Evolutionary conservation across 2,888 invertebrate genomes (phyloP).

Genomic region (Julus scandinavius): DNA sequence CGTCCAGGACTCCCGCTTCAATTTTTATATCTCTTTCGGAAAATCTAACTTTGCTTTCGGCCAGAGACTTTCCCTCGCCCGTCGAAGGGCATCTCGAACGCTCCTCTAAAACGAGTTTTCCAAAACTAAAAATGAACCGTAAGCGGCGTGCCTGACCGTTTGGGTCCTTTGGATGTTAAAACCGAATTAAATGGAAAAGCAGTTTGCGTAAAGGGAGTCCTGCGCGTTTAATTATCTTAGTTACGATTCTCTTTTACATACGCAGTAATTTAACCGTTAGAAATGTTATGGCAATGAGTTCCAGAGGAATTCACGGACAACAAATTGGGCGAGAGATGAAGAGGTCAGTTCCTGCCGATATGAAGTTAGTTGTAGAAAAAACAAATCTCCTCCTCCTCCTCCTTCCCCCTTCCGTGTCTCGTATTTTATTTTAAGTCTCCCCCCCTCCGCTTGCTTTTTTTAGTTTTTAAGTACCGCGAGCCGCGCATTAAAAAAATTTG

Average conservation of each 20-base stretch:
- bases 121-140: too few species aligned
- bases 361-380: constrained; percentile 52
- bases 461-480: background rate
- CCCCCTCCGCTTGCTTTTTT: background rate
- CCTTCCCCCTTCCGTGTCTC: too few species aligned
- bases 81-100: too few species aligned
- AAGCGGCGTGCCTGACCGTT: too few species aligned
- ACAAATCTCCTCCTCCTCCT: too few species aligned
- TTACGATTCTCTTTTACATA: constrained; percentile 4
- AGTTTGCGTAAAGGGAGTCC: background rate
- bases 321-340: constrained; percentile 57
- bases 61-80: too few species aligned
- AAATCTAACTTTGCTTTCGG: too few species aligned
- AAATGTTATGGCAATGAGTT: constrained; percentile 55
- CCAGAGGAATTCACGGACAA: constrained; percentile 56
- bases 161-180: too few species aligned
- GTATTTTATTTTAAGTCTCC: background rate
- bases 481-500: background rate
- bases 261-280: constrained; percentile 34
- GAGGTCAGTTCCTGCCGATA: constrained; percentile 54
- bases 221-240: background rate
- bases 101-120: too few species aligned
- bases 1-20: background rate
- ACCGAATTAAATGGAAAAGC: too few species aligned
- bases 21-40: too few species aligned